These are phyloP conservation scores for Tiaroga cobitis DNA, from an alignment of 2,797 vertebrate genomes.

Conservation along the genomic window DNA sequence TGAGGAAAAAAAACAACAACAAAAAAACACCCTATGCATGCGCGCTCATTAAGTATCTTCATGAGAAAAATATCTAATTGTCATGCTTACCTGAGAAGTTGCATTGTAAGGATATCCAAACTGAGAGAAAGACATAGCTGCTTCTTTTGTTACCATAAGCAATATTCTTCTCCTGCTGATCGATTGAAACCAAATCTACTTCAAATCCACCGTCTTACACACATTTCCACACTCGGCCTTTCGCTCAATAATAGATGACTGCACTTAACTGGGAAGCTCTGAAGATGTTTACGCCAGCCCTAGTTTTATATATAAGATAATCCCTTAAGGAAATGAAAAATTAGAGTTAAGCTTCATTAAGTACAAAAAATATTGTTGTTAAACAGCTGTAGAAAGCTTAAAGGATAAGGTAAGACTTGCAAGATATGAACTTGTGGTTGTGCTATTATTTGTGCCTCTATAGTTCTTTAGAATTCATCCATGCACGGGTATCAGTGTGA, in stretches of 20 bases:
- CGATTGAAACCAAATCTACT: conserved; percentile 88
- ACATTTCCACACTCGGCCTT: conserved; percentile 88
- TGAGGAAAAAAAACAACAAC: conserved; percentile 14
- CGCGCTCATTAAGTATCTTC: conserved; percentile 37
- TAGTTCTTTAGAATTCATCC: conserved; percentile 90
- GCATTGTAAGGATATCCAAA: conserved; percentile 97
- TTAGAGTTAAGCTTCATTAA: conserved; percentile 84
- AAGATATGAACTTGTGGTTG: conserved; percentile 88
- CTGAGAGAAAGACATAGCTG: conserved; percentile 96
- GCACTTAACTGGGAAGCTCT: conserved; percentile 85
- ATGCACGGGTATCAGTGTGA: conserved; percentile 92
- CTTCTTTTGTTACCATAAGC: conserved; percentile 91
- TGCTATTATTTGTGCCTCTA: conserved; percentile 93
- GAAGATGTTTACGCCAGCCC: conserved; percentile 80
- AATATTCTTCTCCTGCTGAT: conserved; percentile 87
- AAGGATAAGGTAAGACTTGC: conserved; percentile 88
- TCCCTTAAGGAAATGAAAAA: conserved; percentile 80
- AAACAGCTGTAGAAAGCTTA: conserved; percentile 86
- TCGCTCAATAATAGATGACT: conserved; percentile 91
- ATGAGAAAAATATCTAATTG: conserved; percentile 2
- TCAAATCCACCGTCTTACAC: conserved; percentile 87
- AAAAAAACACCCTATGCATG: conserved; percentile 14
- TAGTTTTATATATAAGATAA: conserved; percentile 85
- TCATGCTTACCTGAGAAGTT: conserved; percentile 92
- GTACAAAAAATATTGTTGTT: conserved; percentile 80